Conservation (phyloP, 2,797 vertebrate species). For the Pangasius krempfi region DNA sequence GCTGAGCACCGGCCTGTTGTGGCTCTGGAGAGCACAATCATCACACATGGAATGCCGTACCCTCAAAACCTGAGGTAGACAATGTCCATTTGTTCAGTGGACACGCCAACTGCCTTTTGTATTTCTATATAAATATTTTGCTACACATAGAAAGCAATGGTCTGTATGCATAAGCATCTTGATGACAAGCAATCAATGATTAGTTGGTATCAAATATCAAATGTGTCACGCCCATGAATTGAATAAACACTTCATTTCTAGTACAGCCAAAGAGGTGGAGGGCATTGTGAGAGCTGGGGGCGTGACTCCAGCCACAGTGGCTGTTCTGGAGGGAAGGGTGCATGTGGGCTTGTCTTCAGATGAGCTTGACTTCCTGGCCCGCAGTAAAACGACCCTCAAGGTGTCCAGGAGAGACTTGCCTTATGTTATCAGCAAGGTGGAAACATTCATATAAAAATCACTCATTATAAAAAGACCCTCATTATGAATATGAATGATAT, state of each 20-base stretch:
- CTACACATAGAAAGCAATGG: neutral
- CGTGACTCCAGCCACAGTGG: slow-evolving; percentile 83
- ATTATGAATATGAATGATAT: slow-evolving; percentile 14
- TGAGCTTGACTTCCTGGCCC: slow-evolving; percentile 80
- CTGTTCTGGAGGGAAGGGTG: slow-evolving; percentile 78
- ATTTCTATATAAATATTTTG: neutral
- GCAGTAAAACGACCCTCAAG: slow-evolving; percentile 69
- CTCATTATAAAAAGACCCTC: neutral
- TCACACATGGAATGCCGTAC: slow-evolving; percentile 92
- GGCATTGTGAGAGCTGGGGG: slow-evolving; percentile 78
- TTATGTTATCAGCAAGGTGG: slow-evolving; percentile 83
- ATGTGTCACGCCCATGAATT: neutral
- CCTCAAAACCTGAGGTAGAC: slow-evolving; percentile 86
- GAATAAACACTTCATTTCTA: slow-evolving; percentile 55
- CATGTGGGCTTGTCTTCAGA: slow-evolving; percentile 78
- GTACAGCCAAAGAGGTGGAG: slow-evolving; percentile 85
- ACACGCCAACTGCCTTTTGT: neutral
- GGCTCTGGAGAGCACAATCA: slow-evolving; percentile 89
- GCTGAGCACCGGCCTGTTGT: slow-evolving; percentile 80
- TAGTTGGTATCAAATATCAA: neutral
- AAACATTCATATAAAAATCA: neutral
- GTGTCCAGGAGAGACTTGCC: slow-evolving; percentile 87
- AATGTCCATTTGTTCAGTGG: neutral
- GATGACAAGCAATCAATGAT: neutral
- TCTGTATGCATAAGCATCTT: neutral